Base-by-base conservation (phyloP, 2,888 invertebrate genomes). In the Calephelis perditalis region DNA sequence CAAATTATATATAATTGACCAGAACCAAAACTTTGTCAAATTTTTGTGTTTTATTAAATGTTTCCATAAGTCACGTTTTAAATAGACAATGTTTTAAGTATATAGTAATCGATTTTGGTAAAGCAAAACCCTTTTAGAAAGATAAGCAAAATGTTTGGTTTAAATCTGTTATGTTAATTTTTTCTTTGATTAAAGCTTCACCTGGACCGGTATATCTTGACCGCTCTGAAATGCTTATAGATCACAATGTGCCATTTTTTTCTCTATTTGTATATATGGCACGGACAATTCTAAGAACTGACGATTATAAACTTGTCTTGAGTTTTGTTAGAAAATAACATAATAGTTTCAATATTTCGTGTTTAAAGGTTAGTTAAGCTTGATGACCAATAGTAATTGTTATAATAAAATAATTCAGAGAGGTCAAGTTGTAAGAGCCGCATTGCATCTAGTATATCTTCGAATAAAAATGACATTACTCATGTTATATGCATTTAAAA, bases 51-150 rank as follows among this genome's bases (percentile, higher is more conserved):
- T 40, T 40, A 40, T 40, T 6, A 40, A 40, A 40, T 54, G 35
- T 58, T 55, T 59, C 10, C 36, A 59, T 45, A 12, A 58, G 35
- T 56, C 58, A 62, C 58, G 58, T 62, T 58, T 62, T 10, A 58
- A 62, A 62, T 56, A 58, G 62, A 55, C 58, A 58, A 56, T 40
- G 45, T 55, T 56, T 55, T 61, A 58, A 43, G 52, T 45, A 56
- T 59, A 49, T 58, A 56, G 15, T 56, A 52, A 52, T 61, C 45
- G 45, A 57, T 46, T 54, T 43, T 52, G 49, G 57, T 57, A 57
- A 52, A 61, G 11, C 47, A n/a, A 47, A 8, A n/a, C 47, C 45
- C 15, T 47, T 15, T 47, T 47, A 47, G 47, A 12, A 12, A 47
- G 15, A 47, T 47, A 47, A 47, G 47, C 15, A 8, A 15, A 47